Evolutionary conservation across 2,888 invertebrate genomes (phyloP).

Genomic region (Drosophila kambysellisi): DNA sequence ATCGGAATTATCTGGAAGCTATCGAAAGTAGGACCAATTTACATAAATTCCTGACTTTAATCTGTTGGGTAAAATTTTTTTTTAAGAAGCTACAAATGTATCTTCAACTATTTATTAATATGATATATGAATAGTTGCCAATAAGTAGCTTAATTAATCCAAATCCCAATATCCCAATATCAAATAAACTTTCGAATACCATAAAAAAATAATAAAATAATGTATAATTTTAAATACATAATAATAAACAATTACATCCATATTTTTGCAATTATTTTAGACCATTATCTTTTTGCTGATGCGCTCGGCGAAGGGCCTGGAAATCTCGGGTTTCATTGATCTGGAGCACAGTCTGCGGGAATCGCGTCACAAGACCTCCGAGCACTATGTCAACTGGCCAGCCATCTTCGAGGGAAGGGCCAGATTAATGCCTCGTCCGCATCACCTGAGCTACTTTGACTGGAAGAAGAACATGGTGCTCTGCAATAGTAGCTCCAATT

Average conservation of each 20-base stretch:
- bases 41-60: not conserved
- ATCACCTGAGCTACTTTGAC: slow-evolving; percentile 56
- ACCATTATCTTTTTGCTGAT: slow-evolving; percentile 56
- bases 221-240: not conserved
- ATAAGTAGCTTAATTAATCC: not conserved
- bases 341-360: slow-evolving; percentile 53
- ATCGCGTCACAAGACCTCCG: slow-evolving; percentile 12
- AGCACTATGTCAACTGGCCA: slow-evolving; percentile 42
- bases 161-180: not conserved
- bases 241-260: not conserved
- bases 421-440: slow-evolving; percentile 28
- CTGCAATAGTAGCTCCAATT: slow-evolving; percentile 52
- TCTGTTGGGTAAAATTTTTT: not conserved
- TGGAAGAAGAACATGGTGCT: slow-evolving; percentile 45
- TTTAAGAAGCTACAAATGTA: not conserved
- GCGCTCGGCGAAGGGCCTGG: slow-evolving; percentile 49
- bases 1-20: not conserved
- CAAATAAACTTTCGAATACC: not conserved
- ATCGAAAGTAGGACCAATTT: not conserved
- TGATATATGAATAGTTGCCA: no score
- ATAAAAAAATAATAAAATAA: no score
- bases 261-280: slow-evolving; percentile 19
- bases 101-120: not conserved
- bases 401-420: slow-evolving; percentile 53
- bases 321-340: slow-evolving; percentile 60